A percentile compares a stretch with the other conserved stretches of the same genome.
Conservation (phyloP, 1,140 invertebrate species). For the Rhizoglyphus robini region DNA sequence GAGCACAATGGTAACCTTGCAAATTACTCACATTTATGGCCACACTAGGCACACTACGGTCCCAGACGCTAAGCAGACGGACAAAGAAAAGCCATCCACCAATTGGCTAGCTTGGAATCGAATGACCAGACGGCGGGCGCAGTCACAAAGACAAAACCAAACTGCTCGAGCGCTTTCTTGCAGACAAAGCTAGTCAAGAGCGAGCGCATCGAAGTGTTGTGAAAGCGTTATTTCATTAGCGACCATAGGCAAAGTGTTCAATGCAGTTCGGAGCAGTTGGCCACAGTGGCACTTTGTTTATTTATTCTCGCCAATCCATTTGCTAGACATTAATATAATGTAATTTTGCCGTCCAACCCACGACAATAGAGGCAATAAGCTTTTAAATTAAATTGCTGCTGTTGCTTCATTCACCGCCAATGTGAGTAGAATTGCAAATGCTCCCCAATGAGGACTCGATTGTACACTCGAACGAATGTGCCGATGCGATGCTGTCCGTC, state of each 20-base stretch:
- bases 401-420: background rate
- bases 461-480: background rate
- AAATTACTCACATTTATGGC: no score
- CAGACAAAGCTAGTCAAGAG: background rate
- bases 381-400: constrained; percentile 12
- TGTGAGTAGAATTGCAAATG: constrained; percentile 8
- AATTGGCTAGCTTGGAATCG: no score
- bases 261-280: no score
- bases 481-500: background rate
- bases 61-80: no score
- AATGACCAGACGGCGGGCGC: no score
- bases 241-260: background rate
- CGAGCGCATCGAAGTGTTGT: background rate
- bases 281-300: constrained; percentile 6
- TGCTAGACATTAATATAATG: constrained; percentile 10
- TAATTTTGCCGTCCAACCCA: background rate
- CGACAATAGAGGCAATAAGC: background rate
- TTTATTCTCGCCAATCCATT: constrained; percentile 13
- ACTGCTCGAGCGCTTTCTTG: no score
- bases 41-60: no score
- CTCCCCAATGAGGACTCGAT: background rate
- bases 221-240: constrained; percentile 10
- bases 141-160: no score
- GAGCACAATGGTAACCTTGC: background rate
- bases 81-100: no score